Evolutionary conservation across 2,797 vertebrate genomes (phyloP), one percentile per base, ranked within the genome.

Genomic region (Acanthurus lineatus): DNA sequence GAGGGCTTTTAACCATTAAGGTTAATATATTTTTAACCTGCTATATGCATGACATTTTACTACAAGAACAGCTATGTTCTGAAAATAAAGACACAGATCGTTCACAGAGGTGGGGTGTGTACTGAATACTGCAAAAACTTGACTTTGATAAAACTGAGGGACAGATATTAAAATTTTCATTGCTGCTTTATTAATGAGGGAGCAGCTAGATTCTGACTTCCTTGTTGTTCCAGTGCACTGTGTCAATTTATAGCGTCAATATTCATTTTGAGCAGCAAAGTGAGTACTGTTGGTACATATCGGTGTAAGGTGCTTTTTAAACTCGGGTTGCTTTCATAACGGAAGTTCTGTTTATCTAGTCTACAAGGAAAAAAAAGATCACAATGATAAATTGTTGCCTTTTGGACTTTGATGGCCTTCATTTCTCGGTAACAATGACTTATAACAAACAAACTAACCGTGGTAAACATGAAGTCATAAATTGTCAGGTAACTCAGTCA

Each of bases 1-100:
- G 14, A 9, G 45, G 54, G 72, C 69, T 57, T 82, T 71, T 54
- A 84, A 32, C 62, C 54, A 49, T 69, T 88, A 68, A 71, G 2
- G 25, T 69, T n/a, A 40, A 16, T 49, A 56, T 83, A 86, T 92
- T 94, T 91, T 89, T 86, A 87, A 78, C 65, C 69, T 20, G 52
- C 54, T 25, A n/a, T 19, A 51, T 44, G 67, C 8, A 20, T 80
- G 83, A 76, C 79, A 88, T 85, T 90, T 77, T 40, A 61, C 32
- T 35, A 22, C 58, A 51, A 28, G 28, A 63, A 25, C 56, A 66
- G 16, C 5, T 2, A 45, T 16, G 58, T 60, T 48, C n/a, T 75
- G 32, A 20, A 35, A 83, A 60, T 22, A 47, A 7, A 32, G 45
- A 38, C 11, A 5, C 49, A 71, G 38, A 17, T 38, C 65, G 52